phyloP scores from a whole-genome alignment of 2,888 invertebrate species.

The Aphodius granarius region DNA sequence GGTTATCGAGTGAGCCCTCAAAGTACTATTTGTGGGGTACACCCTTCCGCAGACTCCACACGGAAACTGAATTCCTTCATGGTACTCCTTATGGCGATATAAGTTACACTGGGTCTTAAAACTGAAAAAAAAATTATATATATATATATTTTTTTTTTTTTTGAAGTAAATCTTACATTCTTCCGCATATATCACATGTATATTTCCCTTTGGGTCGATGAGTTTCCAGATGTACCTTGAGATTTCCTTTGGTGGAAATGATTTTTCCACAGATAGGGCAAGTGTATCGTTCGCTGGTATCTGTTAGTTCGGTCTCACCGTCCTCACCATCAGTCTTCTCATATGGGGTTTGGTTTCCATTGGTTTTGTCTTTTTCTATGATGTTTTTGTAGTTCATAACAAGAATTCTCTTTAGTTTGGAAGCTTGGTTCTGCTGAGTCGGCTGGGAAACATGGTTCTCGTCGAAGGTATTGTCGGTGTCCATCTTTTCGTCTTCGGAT shows the following conservation, averaged over 20 bases:
- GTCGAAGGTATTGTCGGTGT: conserved; percentile 23
- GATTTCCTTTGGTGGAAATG: conserved; percentile 64
- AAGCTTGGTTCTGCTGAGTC: conserved; percentile 63
- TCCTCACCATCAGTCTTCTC: conserved; percentile 8
- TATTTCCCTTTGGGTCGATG: conserved; percentile 66
- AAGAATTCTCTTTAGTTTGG: conserved; percentile 43
- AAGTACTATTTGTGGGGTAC: conserved; percentile 68
- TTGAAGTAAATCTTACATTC: conserved; percentile 65
- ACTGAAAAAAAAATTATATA: conserved; percentile 50
- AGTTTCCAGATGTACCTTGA: conserved; percentile 66
- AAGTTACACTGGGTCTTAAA: conserved; percentile 69
- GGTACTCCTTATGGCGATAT: conserved; percentile 65
- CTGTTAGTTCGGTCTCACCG: conserved; percentile 36
- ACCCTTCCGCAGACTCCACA: conserved; percentile 71
- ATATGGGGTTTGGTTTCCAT: not conserved
- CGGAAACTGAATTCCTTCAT: conserved; percentile 60
- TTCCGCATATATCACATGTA: conserved; percentile 65
- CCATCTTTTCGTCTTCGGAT: conserved; percentile 26
- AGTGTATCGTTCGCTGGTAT: conserved; percentile 45
- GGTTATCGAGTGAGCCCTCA: conserved; percentile 70
- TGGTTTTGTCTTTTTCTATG: not conserved
- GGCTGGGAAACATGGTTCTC: conserved; percentile 19
- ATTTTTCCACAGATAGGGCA: conserved; percentile 65
- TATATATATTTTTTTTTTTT: not conserved
- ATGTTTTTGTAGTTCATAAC: conserved; percentile 25